These are phyloP conservation scores for Trematocara zebra DNA, from an alignment of 2,113 vertebrate species.

Conservation along the genomic window DNA sequence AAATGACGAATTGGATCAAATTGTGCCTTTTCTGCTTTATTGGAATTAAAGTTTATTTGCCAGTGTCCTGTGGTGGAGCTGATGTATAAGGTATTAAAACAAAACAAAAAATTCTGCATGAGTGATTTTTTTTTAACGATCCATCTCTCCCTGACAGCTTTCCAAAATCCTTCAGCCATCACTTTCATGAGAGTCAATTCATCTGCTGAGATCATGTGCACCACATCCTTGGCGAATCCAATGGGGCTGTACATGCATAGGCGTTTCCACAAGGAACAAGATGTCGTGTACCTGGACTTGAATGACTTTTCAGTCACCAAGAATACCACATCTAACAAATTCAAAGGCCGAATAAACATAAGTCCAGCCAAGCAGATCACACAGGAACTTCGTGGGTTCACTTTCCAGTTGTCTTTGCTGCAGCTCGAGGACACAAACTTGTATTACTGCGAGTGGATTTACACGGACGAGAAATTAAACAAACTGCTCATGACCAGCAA, in stretches of 20 bases:
- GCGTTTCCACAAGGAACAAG: background rate
- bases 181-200: conserved; percentile 21
- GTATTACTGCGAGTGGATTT: conserved; percentile 55
- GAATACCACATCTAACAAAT: fast-evolving
- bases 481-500: background rate
- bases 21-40: background rate
- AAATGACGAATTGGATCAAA: background rate
- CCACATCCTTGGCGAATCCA: background rate
- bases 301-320: fast-evolving
- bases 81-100: background rate
- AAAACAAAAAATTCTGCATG: background rate
- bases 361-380: fast-evolving
- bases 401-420: conserved; percentile 33
- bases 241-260: background rate
- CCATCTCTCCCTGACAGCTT: background rate
- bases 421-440: conserved; percentile 34
- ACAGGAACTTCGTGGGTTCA: background rate
- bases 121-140: background rate
- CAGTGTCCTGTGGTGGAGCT: background rate
- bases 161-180: conserved; percentile 13
- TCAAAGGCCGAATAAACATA: background rate
- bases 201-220: conserved; percentile 41
- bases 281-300: background rate
- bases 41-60: background rate
- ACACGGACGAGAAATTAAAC: fast-evolving